phyloP scores from a whole-genome alignment of 1,140 invertebrate species.

The Uloborus diversus region DNA sequence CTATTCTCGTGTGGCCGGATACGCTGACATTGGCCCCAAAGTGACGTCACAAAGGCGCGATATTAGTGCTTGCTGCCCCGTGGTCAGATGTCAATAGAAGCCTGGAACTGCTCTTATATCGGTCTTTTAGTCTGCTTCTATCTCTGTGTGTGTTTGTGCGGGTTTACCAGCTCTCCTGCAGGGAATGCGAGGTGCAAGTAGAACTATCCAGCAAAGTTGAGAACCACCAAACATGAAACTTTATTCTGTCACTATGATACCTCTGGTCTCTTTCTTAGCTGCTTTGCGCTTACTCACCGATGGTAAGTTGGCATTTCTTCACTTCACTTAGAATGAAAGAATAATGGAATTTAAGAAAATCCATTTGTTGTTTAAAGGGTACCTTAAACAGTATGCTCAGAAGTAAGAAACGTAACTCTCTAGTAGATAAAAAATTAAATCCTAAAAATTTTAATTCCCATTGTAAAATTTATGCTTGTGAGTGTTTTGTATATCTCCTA shows the following conservation, averaged over 20 bases:
- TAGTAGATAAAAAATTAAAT: too few species aligned
- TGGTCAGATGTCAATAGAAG: slow-evolving; percentile 18
- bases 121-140: background rate
- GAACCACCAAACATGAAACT: slow-evolving; percentile 44
- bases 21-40: slow-evolving; percentile 41
- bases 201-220: too few species aligned
- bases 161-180: background rate
- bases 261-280: slow-evolving; percentile 82
- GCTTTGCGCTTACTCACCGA: slow-evolving; percentile 82
- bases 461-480: too few species aligned
- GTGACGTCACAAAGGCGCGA: slow-evolving; percentile 37
- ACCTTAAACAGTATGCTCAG: too few species aligned
- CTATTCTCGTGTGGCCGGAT: slow-evolving; percentile 24
- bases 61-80: slow-evolving; percentile 39
- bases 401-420: too few species aligned
- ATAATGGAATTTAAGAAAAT: background rate
- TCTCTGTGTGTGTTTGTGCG: background rate
- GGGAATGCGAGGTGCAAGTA: slow-evolving; percentile 20
- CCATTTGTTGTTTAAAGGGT: too few species aligned
- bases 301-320: slow-evolving; percentile 70
- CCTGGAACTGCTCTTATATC: background rate
- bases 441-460: too few species aligned
- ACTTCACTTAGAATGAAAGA: background rate
- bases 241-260: slow-evolving; percentile 71
- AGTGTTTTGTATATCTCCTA: too few species aligned